phyloP scores from a whole-genome alignment of 2,888 invertebrate genomes.

The Stenodema calcarata region DNA sequence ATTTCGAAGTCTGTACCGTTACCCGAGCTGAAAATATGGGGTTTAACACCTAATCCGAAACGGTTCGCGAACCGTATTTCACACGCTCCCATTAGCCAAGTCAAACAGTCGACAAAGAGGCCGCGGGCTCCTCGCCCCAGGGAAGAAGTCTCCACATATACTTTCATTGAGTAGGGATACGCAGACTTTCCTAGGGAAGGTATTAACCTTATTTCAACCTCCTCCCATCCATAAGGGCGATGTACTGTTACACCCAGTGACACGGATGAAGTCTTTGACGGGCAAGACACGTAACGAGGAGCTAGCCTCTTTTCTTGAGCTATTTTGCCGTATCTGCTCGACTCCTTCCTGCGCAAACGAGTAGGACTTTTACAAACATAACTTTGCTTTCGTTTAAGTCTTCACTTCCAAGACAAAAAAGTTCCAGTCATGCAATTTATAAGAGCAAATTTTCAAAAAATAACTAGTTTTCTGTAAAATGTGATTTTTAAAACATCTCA shows the following conservation, averaged over 20 bases:
- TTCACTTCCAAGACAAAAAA: no score
- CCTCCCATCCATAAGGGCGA: background rate
- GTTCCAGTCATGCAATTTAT: no score
- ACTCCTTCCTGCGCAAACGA: background rate
- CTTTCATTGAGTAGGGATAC: background rate
- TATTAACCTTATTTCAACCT: background rate
- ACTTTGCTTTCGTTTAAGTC: background rate
- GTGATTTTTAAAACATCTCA: no score
- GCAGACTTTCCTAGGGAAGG: background rate
- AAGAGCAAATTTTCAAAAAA: no score
- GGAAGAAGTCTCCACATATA: background rate
- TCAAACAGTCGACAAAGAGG: background rate
- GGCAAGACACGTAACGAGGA: background rate
- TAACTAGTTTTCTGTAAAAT: no score
- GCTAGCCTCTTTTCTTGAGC: background rate
- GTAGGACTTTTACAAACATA: background rate
- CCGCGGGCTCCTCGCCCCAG: background rate
- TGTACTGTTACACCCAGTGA: slow-evolving; percentile 29
- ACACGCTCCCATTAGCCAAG: background rate
- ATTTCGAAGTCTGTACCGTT: background rate
- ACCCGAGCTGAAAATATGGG: background rate
- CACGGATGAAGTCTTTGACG: slow-evolving; percentile 26
- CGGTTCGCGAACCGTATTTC: background rate
- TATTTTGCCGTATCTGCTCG: background rate
- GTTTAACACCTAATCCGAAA: background rate